A percentile compares a stretch with the other conserved stretches of the same genome.
These are phyloP conservation scores for Pampus argenteus DNA, from an alignment of 2,797 vertebrate species.

Conservation along the genomic window DNA sequence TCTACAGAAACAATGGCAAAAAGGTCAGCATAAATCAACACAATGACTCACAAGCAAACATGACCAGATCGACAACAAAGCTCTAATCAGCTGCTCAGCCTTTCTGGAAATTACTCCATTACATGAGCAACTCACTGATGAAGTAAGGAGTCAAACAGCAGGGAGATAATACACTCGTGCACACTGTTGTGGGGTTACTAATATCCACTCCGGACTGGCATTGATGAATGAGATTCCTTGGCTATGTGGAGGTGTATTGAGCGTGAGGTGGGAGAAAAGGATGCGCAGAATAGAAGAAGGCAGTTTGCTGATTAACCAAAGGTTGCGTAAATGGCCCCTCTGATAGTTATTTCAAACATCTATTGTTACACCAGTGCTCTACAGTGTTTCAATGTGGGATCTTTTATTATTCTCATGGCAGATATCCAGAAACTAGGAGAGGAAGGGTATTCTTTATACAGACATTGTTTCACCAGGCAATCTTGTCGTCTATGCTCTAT, in stretches of 20 bases:
- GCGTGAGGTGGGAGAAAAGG: slow-evolving; percentile 63
- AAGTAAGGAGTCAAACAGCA: slow-evolving; percentile 66
- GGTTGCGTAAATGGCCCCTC: slow-evolving; percentile 67
- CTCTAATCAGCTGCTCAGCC: slow-evolving; percentile 65
- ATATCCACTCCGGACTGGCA: slow-evolving; percentile 73
- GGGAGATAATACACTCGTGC: slow-evolving; percentile 74
- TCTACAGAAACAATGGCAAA: slow-evolving; percentile 36
- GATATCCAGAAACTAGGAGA: slow-evolving; percentile 53
- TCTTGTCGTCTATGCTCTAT: slow-evolving; percentile 40
- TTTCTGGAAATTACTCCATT: slow-evolving; percentile 70
- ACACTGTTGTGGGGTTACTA: slow-evolving; percentile 66
- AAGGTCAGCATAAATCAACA: slow-evolving; percentile 63
- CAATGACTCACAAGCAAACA: slow-evolving; percentile 56
- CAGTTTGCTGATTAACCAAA: slow-evolving; percentile 75
- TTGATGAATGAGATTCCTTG: slow-evolving; percentile 80
- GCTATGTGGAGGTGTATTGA: slow-evolving; percentile 76
- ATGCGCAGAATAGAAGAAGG: slow-evolving; percentile 65
- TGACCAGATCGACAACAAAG: slow-evolving; percentile 39
- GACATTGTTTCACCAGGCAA: slow-evolving; percentile 52
- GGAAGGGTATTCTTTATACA: slow-evolving; percentile 44
- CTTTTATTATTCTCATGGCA: slow-evolving; percentile 67
- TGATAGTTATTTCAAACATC: slow-evolving; percentile 71
- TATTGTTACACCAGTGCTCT: slow-evolving; percentile 61
- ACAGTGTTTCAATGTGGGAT: slow-evolving; percentile 48
- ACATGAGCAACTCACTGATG: slow-evolving; percentile 61